Evolutionary conservation across 2,113 vertebrate species (phyloP), one percentile per base, ranked within the genome.

Genomic region (Myotis lucifugus): DNA sequence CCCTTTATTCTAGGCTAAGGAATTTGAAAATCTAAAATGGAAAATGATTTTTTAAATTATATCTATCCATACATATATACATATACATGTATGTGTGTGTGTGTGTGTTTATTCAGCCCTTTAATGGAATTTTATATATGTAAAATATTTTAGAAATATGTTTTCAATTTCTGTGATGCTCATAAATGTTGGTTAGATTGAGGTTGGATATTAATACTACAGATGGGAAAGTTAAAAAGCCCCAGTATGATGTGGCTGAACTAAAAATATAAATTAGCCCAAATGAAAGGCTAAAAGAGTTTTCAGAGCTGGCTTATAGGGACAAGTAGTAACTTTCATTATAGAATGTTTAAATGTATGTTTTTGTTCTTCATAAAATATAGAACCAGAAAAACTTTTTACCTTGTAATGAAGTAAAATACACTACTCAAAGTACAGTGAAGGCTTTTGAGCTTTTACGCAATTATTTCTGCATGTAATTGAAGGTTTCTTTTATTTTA

Each of bases 361-460:
- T 23, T 89, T 86, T 93, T 79, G 54, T 59, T 69, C 42, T 78
- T 94, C 69, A 54, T 79, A 91, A 91, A 92, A 70, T 18, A 91
- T 10, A 76, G 61, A 92, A 70, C 15, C 6, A 88, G 52, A 90
- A 91, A 91, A 93, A 34, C 17, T 17, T 91, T 81, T 87, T 67
- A 50, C 12, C 27, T 94, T 76, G 40, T 34, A 76, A 72, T n/a
- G 32, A 93, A 90, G 52, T 78, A 69, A 94, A 96, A 8, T 46
- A 59, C 7, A 46, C 84, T 34, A 1, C 27, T 5, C 46, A 76
- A 66, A 9, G 32, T 66, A 61, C 14, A 78, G 21, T 50, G 69
- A 86, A 69, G 14, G 7, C 46, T 69, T 88, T 86, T 92, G 34
- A 91, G 19, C 48, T 87, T 70, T 32, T 7, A 48, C 88, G 40